Evolutionary conservation across 53 echinoderm and acorn worm genomes (phyloP), one percentile per base, ranked within the genome.

Genomic region (Echinometra lucunter): DNA sequence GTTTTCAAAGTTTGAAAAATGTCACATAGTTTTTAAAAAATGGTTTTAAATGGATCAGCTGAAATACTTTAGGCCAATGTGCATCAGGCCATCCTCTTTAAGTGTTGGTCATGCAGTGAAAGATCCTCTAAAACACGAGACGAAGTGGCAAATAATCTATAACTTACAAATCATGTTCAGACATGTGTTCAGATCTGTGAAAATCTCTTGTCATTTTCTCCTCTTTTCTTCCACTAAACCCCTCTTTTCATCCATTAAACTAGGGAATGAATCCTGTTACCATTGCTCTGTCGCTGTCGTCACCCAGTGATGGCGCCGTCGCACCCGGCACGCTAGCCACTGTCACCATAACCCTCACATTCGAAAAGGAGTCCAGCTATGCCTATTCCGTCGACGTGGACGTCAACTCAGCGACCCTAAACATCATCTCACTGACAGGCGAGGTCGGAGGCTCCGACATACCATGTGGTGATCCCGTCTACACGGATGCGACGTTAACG

Each of bases 381-480:
- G 82, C 89, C 0, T 96, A 91, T 90, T 72, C 53, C 1, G 94
- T 93, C 32, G 47, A 53, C 0, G 97, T 83, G 5, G 91, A 94
- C 19, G 96, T 95, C 37, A 95, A 88, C n/a, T 23, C 94, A 27
- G 44, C 94, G 0, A 74, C 57, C 11, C 44, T 95, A n/a, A 95
- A 88, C 87, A 78, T 96, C 42, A 32, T 97, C 44, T 80, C 66
- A 15, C 34, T 96, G 70, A n/a, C 58, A 55, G 95, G 94, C 4
- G 75, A 37, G 47, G 74, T 45, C 66, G 95, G 95, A 44, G 97
- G 94, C 1, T 74, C 75, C 18, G 57, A 94, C 44, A 44, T 96
- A 19, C 91, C 94, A 1, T 95, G 97, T 42, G 96, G 95, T n/a
- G 85, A 95, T 58, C 83, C 83, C 23, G 47, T 85, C 7, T 82